Evolutionary conservation across 2,113 vertebrate genomes (phyloP).

Genomic region (Phoxinus phoxinus): DNA sequence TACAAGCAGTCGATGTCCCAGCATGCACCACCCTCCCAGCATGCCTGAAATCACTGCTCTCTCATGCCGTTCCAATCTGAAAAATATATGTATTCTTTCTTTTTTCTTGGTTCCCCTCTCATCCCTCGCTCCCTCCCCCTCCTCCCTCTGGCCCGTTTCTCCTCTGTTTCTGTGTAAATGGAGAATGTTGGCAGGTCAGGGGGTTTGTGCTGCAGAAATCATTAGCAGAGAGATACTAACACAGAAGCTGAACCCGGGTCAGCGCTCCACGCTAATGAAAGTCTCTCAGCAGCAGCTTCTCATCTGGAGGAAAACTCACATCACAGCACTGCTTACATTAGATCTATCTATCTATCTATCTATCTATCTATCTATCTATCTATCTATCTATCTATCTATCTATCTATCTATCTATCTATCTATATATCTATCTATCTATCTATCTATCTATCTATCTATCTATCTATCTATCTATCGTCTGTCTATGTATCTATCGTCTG

Average conservation of each 20-base stretch:
- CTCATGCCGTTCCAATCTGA: constrained; percentile 68
- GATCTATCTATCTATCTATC: constrained; percentile 47
- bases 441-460: not conserved
- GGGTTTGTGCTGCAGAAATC: constrained; percentile 81
- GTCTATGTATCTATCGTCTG: no score
- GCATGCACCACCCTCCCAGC: constrained; percentile 71
- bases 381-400: not conserved
- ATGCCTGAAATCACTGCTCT: constrained; percentile 76
- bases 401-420: constrained; percentile 23
- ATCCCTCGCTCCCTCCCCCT: constrained; percentile 64
- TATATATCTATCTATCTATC: constrained; percentile 29
- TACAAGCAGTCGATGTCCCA: constrained; percentile 88
- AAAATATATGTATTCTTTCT: constrained; percentile 69
- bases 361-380: constrained; percentile 30
- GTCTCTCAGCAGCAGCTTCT: constrained; percentile 79
- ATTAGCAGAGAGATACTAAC: constrained; percentile 82
- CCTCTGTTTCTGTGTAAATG: constrained; percentile 70
- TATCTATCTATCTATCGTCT: constrained; percentile 33
- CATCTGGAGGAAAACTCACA: constrained; percentile 81
- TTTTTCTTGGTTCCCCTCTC: constrained; percentile 45
- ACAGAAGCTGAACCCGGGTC: constrained; percentile 74
- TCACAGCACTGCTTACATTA: constrained; percentile 65
- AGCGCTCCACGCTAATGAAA: constrained; percentile 78
- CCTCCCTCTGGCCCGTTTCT: constrained; percentile 62
- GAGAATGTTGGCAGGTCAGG: constrained; percentile 77